Evolutionary conservation across 2,113 vertebrate genomes (phyloP).

Genomic region (Hydropotes inermis): DNA sequence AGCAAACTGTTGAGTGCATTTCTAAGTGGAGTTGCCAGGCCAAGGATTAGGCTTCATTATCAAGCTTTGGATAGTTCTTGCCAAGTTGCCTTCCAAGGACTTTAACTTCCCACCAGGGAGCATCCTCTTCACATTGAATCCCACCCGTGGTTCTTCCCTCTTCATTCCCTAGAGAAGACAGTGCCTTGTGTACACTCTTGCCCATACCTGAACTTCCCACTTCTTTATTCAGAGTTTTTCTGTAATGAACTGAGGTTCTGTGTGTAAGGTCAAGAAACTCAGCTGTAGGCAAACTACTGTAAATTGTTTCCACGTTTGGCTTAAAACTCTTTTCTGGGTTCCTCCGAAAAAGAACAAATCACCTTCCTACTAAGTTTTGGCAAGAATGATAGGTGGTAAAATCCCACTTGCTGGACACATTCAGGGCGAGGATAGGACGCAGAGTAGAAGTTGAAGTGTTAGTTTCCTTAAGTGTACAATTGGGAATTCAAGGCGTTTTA

Average conservation of each 20-base stretch:
- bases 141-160: not conserved
- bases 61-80: not conserved
- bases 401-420: not conserved
- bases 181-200: not conserved
- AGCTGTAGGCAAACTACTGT: not conserved
- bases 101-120: not conserved
- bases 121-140: not conserved
- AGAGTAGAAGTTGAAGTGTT: not conserved
- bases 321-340: slow-evolving; percentile 3
- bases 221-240: not conserved
- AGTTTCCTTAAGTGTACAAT: not conserved
- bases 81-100: not conserved
- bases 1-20: not conserved
- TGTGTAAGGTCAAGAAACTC: not conserved
- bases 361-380: not conserved
- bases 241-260: not conserved
- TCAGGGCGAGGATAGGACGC: not conserved
- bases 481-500: not conserved
- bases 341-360: not conserved
- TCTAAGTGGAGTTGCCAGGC: not conserved
- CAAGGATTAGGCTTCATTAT: not conserved
- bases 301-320: not conserved
- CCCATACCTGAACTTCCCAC: not conserved
- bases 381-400: not conserved
- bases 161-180: not conserved